These are phyloP conservation scores for Anguilla pacifica DNA, from an alignment of 2,797 vertebrate genomes.

Conservation along the genomic window DNA sequence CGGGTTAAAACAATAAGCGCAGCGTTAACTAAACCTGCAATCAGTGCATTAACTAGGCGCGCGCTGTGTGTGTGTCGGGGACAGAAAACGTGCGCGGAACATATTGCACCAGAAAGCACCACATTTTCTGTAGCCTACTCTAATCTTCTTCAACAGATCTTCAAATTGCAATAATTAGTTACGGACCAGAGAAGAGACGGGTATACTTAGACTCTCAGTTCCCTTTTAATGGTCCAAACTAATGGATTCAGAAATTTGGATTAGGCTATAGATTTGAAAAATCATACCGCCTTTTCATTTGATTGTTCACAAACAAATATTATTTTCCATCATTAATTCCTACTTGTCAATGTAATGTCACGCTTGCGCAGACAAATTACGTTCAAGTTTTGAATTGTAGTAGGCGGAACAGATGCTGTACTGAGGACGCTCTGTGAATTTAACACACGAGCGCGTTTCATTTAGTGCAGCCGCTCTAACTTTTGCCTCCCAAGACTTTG, in stretches of 20 bases:
- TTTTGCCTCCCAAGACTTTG: neutral
- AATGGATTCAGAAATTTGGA: neutral
- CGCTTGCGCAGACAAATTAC: neutral
- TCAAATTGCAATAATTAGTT: conserved; percentile 9
- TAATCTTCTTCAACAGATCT: neutral
- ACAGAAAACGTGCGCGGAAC: conserved; percentile 23
- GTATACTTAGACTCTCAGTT: neutral
- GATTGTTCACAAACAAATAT: neutral
- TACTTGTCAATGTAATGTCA: neutral
- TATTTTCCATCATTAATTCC: neutral
- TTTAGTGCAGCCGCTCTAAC: neutral
- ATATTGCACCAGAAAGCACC: conserved; percentile 14
- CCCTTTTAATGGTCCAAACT: neutral
- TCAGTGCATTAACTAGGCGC: conserved; percentile 34
- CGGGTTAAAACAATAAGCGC: conserved; percentile 58
- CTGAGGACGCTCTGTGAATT: neutral
- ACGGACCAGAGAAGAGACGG: neutral
- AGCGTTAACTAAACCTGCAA: conserved; percentile 39
- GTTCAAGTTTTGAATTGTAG: neutral
- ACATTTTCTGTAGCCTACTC: neutral
- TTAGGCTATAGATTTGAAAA: neutral
- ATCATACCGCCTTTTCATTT: neutral
- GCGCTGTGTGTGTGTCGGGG: neutral
- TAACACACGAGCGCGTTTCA: conserved; percentile 16
- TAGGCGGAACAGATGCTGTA: neutral